Base-by-base conservation (phyloP, 2,888 invertebrate species). In the Sphaeridia pumilis region DNA sequence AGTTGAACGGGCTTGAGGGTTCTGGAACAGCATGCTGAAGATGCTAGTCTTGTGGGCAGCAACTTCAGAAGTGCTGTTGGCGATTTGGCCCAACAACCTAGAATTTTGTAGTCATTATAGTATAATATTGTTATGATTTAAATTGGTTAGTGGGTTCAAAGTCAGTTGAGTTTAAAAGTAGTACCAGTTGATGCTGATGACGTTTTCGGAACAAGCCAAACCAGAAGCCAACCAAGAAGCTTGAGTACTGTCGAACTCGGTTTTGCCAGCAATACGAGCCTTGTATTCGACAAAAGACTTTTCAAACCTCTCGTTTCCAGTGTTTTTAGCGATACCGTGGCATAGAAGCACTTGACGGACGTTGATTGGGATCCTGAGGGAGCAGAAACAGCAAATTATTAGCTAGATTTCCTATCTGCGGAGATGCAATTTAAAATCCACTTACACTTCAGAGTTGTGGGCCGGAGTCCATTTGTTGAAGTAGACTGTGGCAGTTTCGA, bases 291-390 rank as follows among this genome's bases (percentile, higher is more conserved):
- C 38, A 14, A 54, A 35, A 17, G 27, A 22, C 26, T 51, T 44
- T 5, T 46, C 20, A 28, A 49, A 49, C 24, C 34, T 24, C 5
- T 25, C 26, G 4, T 48, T 45, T 14, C 49, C 49, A 3, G 46
- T 55, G n/a, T n/a, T n/a, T 46, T 46, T 53, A 12, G 52, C 51
- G 21, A 57, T 45, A 24, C 54, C 55, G 25, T 49, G 43, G 44
- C 60, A 60, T 21, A 54, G 55, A 2, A 49, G 26, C 21, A 46
- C 50, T 4, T 46, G 20, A 22, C 55, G 58, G 10, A 56, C 24
- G 26, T 60, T 58, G 2, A 58, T 21, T 2, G 57, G 51, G 26
- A 60, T 48, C n/a, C 60, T 60, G 26, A 2, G 35, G 31, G n/a
- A 22, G 21, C 41, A 41, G 14, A 10, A 14, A 10, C 14, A 14